Percentiles rank a stretch among this genome's conserved stretches.
phyloP scores from a whole-genome alignment of 2,113 vertebrate species.

The Hiodon tergisus region DNA sequence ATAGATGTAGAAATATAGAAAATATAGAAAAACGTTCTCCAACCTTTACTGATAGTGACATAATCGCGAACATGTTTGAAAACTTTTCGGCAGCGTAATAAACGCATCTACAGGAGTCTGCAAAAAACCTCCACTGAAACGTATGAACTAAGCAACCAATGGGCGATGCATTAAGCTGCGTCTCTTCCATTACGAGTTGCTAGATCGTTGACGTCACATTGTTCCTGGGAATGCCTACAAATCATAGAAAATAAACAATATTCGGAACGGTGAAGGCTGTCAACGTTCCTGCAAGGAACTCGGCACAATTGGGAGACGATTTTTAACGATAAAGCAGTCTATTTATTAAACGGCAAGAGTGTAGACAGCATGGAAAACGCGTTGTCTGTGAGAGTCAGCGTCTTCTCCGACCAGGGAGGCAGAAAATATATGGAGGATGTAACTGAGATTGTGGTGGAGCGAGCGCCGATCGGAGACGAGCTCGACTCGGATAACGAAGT shows the following conservation, averaged over 20 bases:
- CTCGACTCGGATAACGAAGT: conserved; percentile 49
- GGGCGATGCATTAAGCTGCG: no score
- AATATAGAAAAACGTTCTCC: no score
- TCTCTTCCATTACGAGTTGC: not conserved
- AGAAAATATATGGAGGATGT: conserved; percentile 98
- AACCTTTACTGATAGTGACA: no score
- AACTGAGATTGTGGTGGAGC: conserved; percentile 83
- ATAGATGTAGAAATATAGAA: no score
- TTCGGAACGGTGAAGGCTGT: conserved; percentile 21
- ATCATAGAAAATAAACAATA: conserved; percentile 59
- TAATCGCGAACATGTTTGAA: no score
- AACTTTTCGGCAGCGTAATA: no score
- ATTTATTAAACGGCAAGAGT: not conserved
- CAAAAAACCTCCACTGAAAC: no score
- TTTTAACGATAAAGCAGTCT: not conserved
- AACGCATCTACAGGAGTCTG: no score
- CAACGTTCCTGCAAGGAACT: conserved; percentile 19
- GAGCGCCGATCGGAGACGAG: conserved; percentile 69
- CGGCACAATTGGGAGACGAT: not conserved
- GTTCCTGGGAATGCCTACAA: conserved; percentile 57
- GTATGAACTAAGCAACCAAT: no score
- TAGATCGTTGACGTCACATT: conserved; percentile 43
- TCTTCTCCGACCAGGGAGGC: conserved; percentile 88
- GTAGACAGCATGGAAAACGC: conserved; percentile 65
- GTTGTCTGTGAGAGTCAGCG: conserved; percentile 80